Base-by-base conservation (phyloP, 2,113 vertebrate genomes). In the Cheirogaleus medius region DNA sequence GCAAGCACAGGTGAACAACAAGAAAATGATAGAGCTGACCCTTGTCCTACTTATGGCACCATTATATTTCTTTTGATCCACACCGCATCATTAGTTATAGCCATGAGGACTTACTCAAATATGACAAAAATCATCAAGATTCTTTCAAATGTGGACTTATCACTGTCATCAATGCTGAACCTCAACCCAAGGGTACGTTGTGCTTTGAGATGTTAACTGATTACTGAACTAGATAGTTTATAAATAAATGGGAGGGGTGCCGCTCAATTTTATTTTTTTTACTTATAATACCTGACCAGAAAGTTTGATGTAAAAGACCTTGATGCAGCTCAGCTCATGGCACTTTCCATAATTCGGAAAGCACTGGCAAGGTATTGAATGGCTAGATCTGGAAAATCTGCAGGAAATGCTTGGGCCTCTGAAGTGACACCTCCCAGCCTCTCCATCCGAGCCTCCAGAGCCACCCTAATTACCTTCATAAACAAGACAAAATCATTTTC, bases 401-500 rank as follows among this genome's bases (percentile, higher is more conserved):
- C 0, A 1, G 23, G 52, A 81, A 37, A 63, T 6, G 37, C n/a
- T 60, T 52, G 54, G 52, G 64, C 64, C 74, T 83, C 68, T 58
- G 66, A 95, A 76, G 37, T 49, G 12, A 42, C 44, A 47, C 49
- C 80, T 92, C 54, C 47, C 37, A 17, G 37, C 11, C 60, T 76
- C 49, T 77, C 23, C 10, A 4, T 73, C 49, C 25, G 76, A 29
- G 58, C 60, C 92, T 82, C 63, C 58, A 37, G 54, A 85, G 73
- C 66, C 47, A 47, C 74, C 69, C 56, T 89, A 94, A 97, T 87
- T 87, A 83, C 87, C 91, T 96, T 90, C 4, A 5, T 97, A 96
- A 97, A 97, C 97, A 97, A 58, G 63, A 73, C 66, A 5, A 87
- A 95, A 98, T 95, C 83, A 93, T 87, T 97, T 92, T 96, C 98